These are phyloP conservation scores for Pandion haliaetus DNA, from an alignment of 2,113 vertebrate genomes.

Conservation along the genomic window DNA sequence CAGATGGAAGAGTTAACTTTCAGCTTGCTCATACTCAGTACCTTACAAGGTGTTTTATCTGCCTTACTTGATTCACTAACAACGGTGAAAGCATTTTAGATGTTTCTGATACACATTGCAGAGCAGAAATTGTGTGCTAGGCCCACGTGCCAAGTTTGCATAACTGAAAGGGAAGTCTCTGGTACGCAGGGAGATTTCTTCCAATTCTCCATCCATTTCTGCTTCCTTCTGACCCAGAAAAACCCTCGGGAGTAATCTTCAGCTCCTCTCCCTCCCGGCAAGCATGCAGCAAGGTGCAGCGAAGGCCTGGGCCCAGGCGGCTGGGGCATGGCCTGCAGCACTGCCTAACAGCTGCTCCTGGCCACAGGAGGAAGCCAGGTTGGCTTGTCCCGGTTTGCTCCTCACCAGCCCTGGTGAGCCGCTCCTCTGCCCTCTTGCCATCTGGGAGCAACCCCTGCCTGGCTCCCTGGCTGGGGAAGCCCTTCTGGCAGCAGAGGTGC, in stretches of 20 bases:
- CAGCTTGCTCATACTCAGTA: background rate
- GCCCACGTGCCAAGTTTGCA: fast-evolving
- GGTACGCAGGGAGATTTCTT: background rate
- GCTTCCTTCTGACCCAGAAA: background rate
- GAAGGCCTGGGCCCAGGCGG: background rate
- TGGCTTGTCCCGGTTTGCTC: background rate
- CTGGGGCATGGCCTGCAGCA: background rate
- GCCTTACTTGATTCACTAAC: background rate
- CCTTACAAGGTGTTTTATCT: background rate
- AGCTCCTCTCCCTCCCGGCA: background rate
- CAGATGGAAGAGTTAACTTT: background rate
- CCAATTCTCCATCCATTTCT: background rate
- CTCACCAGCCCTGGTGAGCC: no score
- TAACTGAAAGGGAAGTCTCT: background rate
- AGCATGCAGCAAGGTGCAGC: background rate
- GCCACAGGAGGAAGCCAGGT: no score
- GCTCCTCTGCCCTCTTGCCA: background rate
- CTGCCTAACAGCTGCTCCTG: no score
- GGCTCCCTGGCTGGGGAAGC: background rate
- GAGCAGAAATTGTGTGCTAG: background rate
- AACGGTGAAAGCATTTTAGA: background rate
- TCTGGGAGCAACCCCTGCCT: background rate
- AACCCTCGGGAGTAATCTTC: no score
- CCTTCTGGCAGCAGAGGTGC: background rate
- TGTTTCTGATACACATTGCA: background rate